Conservation (phyloP, 2,113 vertebrate species). For the Callipepla squamata region DNA sequence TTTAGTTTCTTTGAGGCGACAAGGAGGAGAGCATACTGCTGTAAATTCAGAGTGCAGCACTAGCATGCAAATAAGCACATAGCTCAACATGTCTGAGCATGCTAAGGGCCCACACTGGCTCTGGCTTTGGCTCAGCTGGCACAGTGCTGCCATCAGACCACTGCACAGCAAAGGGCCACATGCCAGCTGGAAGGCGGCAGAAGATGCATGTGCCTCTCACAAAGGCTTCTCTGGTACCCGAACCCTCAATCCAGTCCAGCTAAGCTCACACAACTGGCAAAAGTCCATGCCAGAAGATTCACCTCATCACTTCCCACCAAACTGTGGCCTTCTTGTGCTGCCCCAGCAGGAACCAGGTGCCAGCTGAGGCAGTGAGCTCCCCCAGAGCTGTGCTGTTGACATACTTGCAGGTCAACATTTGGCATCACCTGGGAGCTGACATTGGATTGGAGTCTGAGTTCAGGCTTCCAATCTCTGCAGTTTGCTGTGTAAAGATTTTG, state of each 20-base stretch:
- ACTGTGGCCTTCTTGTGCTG: rapidly evolving
- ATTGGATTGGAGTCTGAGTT: too few species aligned
- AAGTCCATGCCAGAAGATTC: background rate
- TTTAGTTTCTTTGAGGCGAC: background rate
- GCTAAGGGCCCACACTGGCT: background rate
- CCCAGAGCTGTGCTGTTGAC: rapidly evolving
- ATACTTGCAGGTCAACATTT: background rate
- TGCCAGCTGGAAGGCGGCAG: background rate
- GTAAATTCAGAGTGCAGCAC: background rate
- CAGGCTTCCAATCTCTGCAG: background rate
- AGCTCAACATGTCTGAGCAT: background rate
- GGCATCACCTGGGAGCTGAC: background rate
- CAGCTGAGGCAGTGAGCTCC: background rate
- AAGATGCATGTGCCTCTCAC: background rate
- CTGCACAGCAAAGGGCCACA: background rate
- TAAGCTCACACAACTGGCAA: background rate
- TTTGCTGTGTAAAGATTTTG: background rate
- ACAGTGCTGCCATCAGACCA: rapidly evolving
- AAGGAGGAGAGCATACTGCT: background rate
- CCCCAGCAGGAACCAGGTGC: background rate
- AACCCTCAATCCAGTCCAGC: background rate
- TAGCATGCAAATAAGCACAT: background rate
- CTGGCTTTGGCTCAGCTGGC: background rate
- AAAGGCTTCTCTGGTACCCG: background rate
- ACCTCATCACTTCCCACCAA: background rate